A percentile compares a stretch with the other conserved stretches of the same genome.
Evolutionary conservation across 2,888 invertebrate species (phyloP).

Genomic region (Spodoptera picta): DNA sequence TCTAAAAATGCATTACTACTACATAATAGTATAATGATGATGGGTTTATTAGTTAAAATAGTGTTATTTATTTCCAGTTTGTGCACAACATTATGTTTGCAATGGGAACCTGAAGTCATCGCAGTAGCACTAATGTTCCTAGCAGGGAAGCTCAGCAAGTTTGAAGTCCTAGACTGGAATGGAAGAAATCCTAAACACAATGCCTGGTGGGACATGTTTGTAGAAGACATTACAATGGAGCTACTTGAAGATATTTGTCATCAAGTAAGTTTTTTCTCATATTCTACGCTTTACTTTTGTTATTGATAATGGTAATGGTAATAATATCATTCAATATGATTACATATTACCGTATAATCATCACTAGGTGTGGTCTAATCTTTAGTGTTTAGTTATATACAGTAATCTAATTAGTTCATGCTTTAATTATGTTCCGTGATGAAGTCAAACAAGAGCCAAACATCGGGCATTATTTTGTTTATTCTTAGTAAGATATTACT

Average conservation of each 20-base stretch:
- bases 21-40: background rate
- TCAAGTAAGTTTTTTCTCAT: slow-evolving; percentile 88
- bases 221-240: slow-evolving; percentile 97
- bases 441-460: too few species aligned
- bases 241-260: slow-evolving; percentile 99
- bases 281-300: too few species aligned
- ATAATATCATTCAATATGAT: too few species aligned
- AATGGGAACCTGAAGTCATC: slow-evolving; percentile 99
- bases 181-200: slow-evolving; percentile 93
- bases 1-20: too few species aligned
- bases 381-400: too few species aligned
- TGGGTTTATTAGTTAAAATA: background rate
- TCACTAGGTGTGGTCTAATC: too few species aligned
- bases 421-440: too few species aligned
- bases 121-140: slow-evolving; percentile 99
- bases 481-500: too few species aligned
- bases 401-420: too few species aligned
- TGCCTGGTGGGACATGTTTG: slow-evolving; percentile 99
- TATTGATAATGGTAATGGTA: too few species aligned
- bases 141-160: slow-evolving; percentile 98
- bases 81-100: slow-evolving; percentile 98
- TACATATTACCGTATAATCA: too few species aligned
- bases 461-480: too few species aligned
- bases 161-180: slow-evolving; percentile 97
- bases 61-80: slow-evolving; percentile 86